These are phyloP conservation scores for Eilema depressum DNA, from an alignment of 2,888 invertebrate genomes.

Conservation along the genomic window DNA sequence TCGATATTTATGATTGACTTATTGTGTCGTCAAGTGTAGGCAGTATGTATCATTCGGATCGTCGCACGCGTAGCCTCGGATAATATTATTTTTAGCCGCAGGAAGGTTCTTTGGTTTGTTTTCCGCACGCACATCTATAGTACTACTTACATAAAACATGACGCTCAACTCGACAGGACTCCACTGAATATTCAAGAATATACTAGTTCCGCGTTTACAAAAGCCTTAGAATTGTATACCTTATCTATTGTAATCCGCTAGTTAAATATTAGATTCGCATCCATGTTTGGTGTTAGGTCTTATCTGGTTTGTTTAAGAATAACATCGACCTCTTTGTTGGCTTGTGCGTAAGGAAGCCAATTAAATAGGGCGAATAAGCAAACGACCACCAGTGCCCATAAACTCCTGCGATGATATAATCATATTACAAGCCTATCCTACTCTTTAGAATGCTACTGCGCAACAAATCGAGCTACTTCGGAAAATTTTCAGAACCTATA, in stretches of 20 bases:
- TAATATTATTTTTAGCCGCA: constrained; percentile 80
- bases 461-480: not conserved
- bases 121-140: constrained; percentile 69
- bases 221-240: constrained; percentile 33
- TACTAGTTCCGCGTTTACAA: constrained; percentile 53
- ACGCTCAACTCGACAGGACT: constrained; percentile 59
- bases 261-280: constrained; percentile 47
- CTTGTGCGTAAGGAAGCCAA: not conserved
- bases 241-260: constrained; percentile 46
- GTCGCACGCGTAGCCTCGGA: constrained; percentile 82
- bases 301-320: constrained; percentile 47
- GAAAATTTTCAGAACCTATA: too few relatives aligned
- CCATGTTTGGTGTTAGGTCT: constrained; percentile 42
- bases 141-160: constrained; percentile 67
- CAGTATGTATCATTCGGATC: constrained; percentile 53
- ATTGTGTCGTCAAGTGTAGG: constrained; percentile 54
- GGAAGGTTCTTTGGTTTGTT: constrained; percentile 79
- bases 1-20: constrained; percentile 49
- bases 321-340: constrained; percentile 37
- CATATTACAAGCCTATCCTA: not conserved
- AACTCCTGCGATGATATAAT: too few relatives aligned
- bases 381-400: not conserved
- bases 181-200: constrained; percentile 59
- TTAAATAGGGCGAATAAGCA: not conserved
- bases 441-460: not conserved